Conservation (phyloP, 2,888 invertebrate species). For the Opisthograptis luteolata region DNA sequence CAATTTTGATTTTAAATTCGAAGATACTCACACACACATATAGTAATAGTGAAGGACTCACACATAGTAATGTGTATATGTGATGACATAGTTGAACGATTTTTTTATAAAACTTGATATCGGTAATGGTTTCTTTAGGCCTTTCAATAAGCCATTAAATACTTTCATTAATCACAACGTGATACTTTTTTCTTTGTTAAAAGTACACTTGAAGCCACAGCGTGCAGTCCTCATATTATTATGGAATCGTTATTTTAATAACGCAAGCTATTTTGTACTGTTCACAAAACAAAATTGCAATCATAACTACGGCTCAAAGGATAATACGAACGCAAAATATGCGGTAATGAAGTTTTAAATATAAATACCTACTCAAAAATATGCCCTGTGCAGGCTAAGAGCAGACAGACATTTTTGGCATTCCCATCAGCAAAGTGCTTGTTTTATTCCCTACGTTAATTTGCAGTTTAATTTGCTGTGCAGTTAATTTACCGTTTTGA, state of each 20-base stretch:
- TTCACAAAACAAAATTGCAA: slow-evolving; percentile 1
- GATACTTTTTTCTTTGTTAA: too few relatives aligned
- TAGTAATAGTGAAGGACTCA: too few relatives aligned
- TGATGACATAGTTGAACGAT: too few relatives aligned
- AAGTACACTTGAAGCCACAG: too few relatives aligned
- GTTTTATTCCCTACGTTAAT: slow-evolving; percentile 6
- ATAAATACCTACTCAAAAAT: neutral
- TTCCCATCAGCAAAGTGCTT: neutral
- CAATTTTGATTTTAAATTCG: too few relatives aligned
- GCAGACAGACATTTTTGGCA: slow-evolving; percentile 1
- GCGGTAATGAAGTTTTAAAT: neutral
- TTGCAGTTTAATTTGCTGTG: slow-evolving; percentile 8
- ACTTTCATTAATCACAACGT: too few relatives aligned
- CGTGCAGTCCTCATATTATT: too few relatives aligned
- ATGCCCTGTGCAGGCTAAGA: neutral
- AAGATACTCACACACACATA: too few relatives aligned
- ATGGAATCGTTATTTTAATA: neutral
- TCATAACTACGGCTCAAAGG: neutral
- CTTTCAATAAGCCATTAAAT: too few relatives aligned
- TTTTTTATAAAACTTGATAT: too few relatives aligned
- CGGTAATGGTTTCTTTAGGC: too few relatives aligned
- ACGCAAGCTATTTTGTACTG: neutral
- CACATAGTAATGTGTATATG: too few relatives aligned
- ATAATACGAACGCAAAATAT: neutral
- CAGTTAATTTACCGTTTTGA: neutral